A percentile compares a stretch with the other conserved stretches of the same genome.
These are phyloP conservation scores for Meda fulgida DNA, from an alignment of 2,797 vertebrate genomes.

Conservation along the genomic window DNA sequence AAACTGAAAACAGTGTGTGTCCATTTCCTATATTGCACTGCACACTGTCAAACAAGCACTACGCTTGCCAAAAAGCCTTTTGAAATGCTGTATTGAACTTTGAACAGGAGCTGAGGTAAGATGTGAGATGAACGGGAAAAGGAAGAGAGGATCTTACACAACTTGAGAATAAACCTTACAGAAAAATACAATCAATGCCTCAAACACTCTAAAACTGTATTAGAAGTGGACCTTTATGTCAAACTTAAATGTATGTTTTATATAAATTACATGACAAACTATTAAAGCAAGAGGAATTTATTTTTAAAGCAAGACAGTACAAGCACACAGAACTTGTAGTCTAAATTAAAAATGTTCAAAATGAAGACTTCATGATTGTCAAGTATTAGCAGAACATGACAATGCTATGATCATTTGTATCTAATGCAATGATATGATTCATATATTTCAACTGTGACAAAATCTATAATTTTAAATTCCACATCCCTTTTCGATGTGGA, in stretches of 20 bases:
- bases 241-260: background rate
- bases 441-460: conserved; percentile 7
- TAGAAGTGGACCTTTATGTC: background rate
- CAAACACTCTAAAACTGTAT: background rate
- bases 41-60: conserved; percentile 57
- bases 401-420: background rate
- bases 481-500: conserved; percentile 60
- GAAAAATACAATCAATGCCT: background rate
- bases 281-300: background rate
- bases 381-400: background rate
- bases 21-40: conserved; percentile 56
- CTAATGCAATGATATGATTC: too few species aligned
- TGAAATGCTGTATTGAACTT: conserved; percentile 24
- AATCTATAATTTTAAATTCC: conserved; percentile 60
- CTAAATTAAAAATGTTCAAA: background rate
- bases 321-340: too few species aligned
- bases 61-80: conserved; percentile 51
- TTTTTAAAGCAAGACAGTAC: background rate
- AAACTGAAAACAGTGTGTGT: conserved; percentile 68
- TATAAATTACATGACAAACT: background rate
- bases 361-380: background rate
- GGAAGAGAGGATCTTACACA: background rate
- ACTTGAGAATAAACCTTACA: background rate
- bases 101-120: conserved; percentile 46
- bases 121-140: conserved; percentile 39